Conservation (phyloP, 1,140 invertebrate species). For the Drosophila quadrilineata region DNA sequence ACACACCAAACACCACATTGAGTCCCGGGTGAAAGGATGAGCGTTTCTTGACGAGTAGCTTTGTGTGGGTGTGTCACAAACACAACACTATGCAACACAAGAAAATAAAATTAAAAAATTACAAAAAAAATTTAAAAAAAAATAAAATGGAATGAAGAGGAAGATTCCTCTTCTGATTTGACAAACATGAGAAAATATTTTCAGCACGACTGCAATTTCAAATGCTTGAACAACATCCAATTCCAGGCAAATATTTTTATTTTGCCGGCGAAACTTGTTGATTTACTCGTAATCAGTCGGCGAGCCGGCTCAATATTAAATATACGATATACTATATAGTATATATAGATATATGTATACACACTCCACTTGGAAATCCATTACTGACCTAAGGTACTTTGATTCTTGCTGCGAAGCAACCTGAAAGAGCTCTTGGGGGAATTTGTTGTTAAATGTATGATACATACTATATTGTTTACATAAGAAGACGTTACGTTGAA, state of each 20-base stretch:
- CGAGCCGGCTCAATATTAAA: no score
- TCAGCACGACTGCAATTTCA: conserved; percentile 17
- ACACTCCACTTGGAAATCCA: no score
- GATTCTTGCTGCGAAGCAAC: conserved; percentile 19
- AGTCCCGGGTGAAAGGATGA: conserved; percentile 49
- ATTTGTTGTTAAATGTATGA: background rate
- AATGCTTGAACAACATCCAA: conserved; percentile 25
- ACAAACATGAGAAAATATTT: conserved; percentile 32
- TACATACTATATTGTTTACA: no score
- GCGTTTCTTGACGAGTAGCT: background rate
- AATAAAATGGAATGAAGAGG: no score
- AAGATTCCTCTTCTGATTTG: conserved; percentile 20
- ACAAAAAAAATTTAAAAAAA: no score
- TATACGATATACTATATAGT: no score
- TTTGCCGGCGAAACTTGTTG: conserved; percentile 14
- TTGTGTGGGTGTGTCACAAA: conserved; percentile 28
- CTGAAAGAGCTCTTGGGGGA: background rate
- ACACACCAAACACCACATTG: background rate
- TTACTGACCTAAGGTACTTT: conserved; percentile 58
- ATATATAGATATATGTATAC: no score
- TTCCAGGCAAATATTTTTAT: conserved; percentile 28
- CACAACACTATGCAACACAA: background rate
- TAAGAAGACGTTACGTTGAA: no score
- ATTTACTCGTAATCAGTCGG: conserved; percentile 16
- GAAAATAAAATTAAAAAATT: no score